Conservation (phyloP, 1,140 invertebrate species). For the Tetragonula clypearis region DNA sequence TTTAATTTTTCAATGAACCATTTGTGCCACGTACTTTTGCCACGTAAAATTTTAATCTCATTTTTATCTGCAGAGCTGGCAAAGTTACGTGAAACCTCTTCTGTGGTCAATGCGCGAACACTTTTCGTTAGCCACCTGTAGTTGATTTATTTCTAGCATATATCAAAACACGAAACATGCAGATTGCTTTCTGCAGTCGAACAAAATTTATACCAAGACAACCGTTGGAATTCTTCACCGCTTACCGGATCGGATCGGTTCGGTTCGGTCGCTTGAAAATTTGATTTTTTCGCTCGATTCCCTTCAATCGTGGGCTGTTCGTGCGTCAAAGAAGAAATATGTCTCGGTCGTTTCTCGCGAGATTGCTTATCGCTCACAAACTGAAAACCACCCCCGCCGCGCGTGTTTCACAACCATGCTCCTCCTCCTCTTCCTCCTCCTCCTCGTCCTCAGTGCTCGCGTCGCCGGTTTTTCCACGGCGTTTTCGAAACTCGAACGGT, state of each 20-base stretch:
- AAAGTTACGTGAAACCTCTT: too few species aligned
- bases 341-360: background rate
- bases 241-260: background rate
- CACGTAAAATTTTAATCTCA: too few species aligned
- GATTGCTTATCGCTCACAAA: slow-evolving; percentile 16
- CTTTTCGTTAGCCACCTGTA: too few species aligned
- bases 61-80: too few species aligned
- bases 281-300: slow-evolving; percentile 2
- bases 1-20: too few species aligned
- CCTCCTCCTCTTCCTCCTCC: too few species aligned
- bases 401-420: background rate
- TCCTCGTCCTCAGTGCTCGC: too few species aligned
- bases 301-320: background rate
- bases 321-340: slow-evolving; percentile 18
- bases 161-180: background rate
- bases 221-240: background rate
- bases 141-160: background rate
- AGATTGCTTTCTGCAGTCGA: background rate
- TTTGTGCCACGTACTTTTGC: too few species aligned
- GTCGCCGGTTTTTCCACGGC: background rate
- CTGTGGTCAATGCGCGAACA: too few species aligned
- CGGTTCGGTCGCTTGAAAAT: background rate
- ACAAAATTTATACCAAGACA: background rate
- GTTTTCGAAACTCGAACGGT: background rate
- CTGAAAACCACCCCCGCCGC: too few species aligned